A percentile compares a stretch with the other conserved stretches of the same genome.
These are phyloP conservation scores for Caenorhabditis sp. DNA, from an alignment of 2,888 invertebrate species.

Conservation along the genomic window DNA sequence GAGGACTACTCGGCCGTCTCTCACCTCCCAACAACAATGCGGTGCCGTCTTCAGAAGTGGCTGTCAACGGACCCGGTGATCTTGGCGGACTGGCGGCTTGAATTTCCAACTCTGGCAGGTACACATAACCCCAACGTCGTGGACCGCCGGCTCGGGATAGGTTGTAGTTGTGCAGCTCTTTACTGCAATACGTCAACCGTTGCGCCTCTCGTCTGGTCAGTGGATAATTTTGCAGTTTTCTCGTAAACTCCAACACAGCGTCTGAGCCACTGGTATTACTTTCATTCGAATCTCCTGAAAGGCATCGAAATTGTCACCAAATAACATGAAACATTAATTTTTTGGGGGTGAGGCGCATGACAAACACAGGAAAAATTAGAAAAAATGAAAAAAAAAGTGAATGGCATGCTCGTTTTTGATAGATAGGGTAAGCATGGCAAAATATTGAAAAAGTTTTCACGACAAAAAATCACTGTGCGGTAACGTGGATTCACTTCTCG, in stretches of 20 bases:
- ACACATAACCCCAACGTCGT: conserved; percentile 57
- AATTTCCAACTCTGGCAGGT: conserved; percentile 68
- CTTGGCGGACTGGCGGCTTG: conserved; percentile 68
- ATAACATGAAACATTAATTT: no score
- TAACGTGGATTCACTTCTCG: conserved; percentile 49
- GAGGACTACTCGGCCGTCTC: conserved; percentile 65
- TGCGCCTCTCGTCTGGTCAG: conserved; percentile 63
- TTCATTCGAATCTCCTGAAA: conserved; percentile 65
- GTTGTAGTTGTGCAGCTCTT: conserved; percentile 50
- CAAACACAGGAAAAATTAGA: conserved; percentile 30
- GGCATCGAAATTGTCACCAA: neutral
- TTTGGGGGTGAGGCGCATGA: neutral
- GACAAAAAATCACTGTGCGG: conserved; percentile 31
- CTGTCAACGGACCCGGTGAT: conserved; percentile 50
- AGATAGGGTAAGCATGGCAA: neutral
- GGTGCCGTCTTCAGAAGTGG: conserved; percentile 46
- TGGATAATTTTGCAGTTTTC: conserved; percentile 69
- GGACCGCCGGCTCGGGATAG: conserved; percentile 41
- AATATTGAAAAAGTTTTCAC: neutral
- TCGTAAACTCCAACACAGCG: conserved; percentile 69
- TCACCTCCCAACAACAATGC: conserved; percentile 45
- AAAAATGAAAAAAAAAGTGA: neutral
- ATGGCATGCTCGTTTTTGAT: neutral
- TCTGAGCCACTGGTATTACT: conserved; percentile 68
- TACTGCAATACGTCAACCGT: conserved; percentile 54